A percentile compares a stretch with the other conserved stretches of the same genome.
phyloP scores from a whole-genome alignment of 2,888 invertebrate genomes.

The Dichetophora obliterata region DNA sequence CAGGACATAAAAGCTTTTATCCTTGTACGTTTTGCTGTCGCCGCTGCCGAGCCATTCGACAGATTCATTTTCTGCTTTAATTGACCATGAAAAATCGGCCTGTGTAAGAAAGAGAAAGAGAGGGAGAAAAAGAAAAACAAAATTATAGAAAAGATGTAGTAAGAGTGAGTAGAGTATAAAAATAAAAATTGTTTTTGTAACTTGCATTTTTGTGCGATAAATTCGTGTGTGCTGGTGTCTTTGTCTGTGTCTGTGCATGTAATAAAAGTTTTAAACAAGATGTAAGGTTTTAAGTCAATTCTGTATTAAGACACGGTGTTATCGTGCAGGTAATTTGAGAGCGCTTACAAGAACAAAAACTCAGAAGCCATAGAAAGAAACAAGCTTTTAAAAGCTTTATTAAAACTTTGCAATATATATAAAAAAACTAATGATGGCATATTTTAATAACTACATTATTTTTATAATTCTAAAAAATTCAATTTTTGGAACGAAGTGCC shows the following conservation, averaged over 20 bases:
- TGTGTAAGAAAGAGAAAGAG: slow-evolving; percentile 55
- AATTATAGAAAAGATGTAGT: neutral
- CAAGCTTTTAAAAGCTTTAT: too few relatives aligned
- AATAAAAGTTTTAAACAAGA: neutral
- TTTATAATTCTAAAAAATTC: too few relatives aligned
- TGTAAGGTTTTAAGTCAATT: neutral
- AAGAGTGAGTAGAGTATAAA: neutral
- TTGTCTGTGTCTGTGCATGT: neutral
- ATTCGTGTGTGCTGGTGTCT: neutral
- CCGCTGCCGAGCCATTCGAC: slow-evolving; percentile 73
- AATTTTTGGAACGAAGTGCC: too few relatives aligned
- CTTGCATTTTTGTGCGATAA: neutral
- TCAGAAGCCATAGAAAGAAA: too few relatives aligned
- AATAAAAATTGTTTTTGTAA: neutral
- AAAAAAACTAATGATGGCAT: too few relatives aligned
- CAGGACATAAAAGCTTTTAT: slow-evolving; percentile 74
- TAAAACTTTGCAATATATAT: too few relatives aligned
- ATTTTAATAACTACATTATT: too few relatives aligned
- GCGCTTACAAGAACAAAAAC: neutral
- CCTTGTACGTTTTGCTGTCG: slow-evolving; percentile 56
- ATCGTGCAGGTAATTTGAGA: neutral
- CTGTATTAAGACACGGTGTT: neutral
- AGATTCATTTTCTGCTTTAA: slow-evolving; percentile 87
- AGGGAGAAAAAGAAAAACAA: neutral
- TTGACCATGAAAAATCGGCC: slow-evolving; percentile 84